These are phyloP conservation scores for Sarcophaga peregrina DNA, from an alignment of 1,140 invertebrate genomes.

Conservation along the genomic window DNA sequence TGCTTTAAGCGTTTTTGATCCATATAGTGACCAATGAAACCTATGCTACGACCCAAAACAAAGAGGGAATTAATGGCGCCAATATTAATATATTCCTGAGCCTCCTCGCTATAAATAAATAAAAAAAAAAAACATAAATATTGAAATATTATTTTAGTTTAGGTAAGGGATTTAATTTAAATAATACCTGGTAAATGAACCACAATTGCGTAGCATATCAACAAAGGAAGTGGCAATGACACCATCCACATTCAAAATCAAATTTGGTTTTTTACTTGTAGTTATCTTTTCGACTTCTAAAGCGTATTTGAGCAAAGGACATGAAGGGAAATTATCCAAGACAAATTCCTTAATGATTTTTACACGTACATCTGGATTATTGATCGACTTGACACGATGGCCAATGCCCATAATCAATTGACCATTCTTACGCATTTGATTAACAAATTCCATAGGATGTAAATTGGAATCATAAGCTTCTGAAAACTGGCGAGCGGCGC, in stretches of 20 bases:
- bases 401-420: constrained; percentile 99
- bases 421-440: constrained; percentile 95
- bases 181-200: constrained; percentile 87
- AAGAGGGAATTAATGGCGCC: constrained; percentile 98
- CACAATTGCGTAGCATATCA: constrained; percentile 92
- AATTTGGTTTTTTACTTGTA: constrained; percentile 98
- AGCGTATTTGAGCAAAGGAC: constrained; percentile 93
- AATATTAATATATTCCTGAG: constrained; percentile 97
- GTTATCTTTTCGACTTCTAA: constrained; percentile 99
- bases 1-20: constrained; percentile 99
- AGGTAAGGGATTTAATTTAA: not conserved
- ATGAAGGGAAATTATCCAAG: constrained; percentile 90
- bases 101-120: constrained; percentile 83
- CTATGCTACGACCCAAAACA: constrained; percentile 97
- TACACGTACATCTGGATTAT: constrained; percentile 98
- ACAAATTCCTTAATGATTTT: constrained; percentile 98
- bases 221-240: constrained; percentile 98
- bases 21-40: constrained; percentile 98
- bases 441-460: constrained; percentile 99
- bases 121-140: not conserved
- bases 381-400: constrained; percentile 97
- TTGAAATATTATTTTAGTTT: not conserved
- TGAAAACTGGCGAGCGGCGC: constrained; percentile 94
- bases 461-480: constrained; percentile 94
- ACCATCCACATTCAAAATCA: constrained; percentile 99